Percentiles rank a stretch among this genome's conserved stretches.
phyloP scores from a whole-genome alignment of 2,113 vertebrate species.

The Callorhinus ursinus region DNA sequence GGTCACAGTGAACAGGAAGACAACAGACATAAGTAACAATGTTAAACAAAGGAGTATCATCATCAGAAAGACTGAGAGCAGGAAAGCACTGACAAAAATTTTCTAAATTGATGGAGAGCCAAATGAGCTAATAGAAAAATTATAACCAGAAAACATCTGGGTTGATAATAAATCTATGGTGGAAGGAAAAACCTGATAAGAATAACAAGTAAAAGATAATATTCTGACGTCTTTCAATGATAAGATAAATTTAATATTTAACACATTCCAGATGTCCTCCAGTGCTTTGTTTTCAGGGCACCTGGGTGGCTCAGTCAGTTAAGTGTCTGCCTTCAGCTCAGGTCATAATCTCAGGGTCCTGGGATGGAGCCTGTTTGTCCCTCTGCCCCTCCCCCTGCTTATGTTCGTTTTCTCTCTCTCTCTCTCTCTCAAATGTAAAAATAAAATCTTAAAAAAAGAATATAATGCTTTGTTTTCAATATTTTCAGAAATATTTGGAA shows the following conservation, averaged over 20 bases:
- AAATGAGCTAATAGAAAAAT: background rate
- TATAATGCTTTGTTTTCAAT: background rate
- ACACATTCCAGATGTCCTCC: background rate
- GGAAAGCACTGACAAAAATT: background rate
- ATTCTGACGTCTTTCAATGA: background rate
- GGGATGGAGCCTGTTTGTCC: background rate
- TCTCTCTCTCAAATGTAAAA: background rate
- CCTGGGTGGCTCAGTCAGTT: background rate
- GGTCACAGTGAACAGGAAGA: background rate
- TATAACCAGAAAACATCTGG: background rate
- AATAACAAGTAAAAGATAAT: background rate
- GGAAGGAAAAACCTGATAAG: background rate
- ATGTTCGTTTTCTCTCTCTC: background rate
- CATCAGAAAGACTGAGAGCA: background rate
- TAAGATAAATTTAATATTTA: background rate
- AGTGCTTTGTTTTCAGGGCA: background rate
- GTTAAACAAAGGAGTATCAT: background rate
- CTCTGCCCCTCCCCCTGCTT: background rate
- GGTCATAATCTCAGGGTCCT: background rate
- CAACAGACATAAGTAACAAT: background rate
- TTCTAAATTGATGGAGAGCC: background rate
- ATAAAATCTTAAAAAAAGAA: background rate
- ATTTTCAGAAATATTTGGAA: background rate
- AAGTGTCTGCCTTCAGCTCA: background rate
- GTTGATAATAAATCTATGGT: background rate